Evolutionary conservation across 2,888 invertebrate species (phyloP).

Genomic region (Bembecia ichneumoniformis): DNA sequence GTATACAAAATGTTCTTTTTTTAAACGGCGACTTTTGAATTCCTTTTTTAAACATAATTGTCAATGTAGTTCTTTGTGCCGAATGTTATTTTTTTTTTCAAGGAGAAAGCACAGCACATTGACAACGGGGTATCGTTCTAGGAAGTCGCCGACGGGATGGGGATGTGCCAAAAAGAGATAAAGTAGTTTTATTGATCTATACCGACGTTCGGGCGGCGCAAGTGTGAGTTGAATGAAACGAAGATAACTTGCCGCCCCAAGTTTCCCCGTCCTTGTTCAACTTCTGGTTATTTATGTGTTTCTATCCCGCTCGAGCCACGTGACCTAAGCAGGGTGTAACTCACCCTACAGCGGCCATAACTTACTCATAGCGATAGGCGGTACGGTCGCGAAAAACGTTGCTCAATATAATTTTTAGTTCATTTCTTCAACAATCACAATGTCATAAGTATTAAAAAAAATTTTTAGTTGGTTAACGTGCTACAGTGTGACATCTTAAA

Average conservation of each 20-base stretch:
- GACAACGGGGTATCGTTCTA: slow-evolving; percentile 51
- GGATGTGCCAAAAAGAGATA: slow-evolving; percentile 75
- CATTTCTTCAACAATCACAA: too few relatives aligned
- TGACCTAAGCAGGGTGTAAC: slow-evolving; percentile 73
- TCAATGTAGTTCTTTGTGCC: slow-evolving; percentile 4
- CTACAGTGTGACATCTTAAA: not conserved
- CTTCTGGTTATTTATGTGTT: slow-evolving; percentile 29
- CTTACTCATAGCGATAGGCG: slow-evolving; percentile 72
- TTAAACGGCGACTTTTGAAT: slow-evolving; percentile 16
- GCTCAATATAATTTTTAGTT: not conserved
- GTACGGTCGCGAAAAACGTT: slow-evolving; percentile 65
- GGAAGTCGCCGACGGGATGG: slow-evolving; percentile 66
- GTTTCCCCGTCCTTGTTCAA: slow-evolving; percentile 44
- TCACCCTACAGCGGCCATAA: slow-evolving; percentile 72
- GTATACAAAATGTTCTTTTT: slow-evolving; percentile 19
- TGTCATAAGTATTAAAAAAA: slow-evolving; percentile 5
- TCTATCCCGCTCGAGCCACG: slow-evolving; percentile 60
- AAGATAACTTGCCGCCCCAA: slow-evolving; percentile 73
- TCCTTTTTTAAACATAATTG: slow-evolving; percentile 2
- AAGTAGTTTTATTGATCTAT: slow-evolving; percentile 75
- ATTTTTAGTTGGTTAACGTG: not conserved
- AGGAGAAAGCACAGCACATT: slow-evolving; percentile 47
- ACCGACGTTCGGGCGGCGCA: slow-evolving; percentile 69
- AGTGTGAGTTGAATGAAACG: slow-evolving; percentile 73
- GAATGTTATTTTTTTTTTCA: slow-evolving; percentile 22